Base-by-base conservation (phyloP, 2,888 invertebrate genomes). In the Phalera bucephala region DNA sequence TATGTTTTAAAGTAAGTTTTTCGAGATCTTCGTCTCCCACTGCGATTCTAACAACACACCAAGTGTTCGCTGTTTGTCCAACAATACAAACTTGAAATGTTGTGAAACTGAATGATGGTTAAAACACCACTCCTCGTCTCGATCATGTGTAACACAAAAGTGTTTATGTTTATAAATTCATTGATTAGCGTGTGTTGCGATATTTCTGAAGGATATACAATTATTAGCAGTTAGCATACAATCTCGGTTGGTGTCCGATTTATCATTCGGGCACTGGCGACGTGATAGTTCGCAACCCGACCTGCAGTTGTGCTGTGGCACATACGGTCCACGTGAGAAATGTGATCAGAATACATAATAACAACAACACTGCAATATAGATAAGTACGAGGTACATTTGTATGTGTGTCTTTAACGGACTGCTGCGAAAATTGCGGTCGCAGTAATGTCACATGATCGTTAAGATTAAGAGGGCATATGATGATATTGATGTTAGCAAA, bases 261-360 rank as follows among this genome's bases (percentile, higher is more conserved):
- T 56, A 58, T 52, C 48, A 57, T 48, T 47, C 34, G 43, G 38
- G 36, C 33, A 45, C 36, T 31, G 28, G 26, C 42, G 57, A 66
- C 61, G 64, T 65, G 67, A 62, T 64, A 64, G 58, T 59, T 67
- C 52, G 69, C 60, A 62, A 61, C 57, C 60, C 54, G 70, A 68
- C 49, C 56, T 55, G 49, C 40, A 45, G 35, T 35, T 29, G 37
- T 48, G 41, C 17, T 17, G 17, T 5, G 17, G n/a, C n/a, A n/a
- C n/a, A n/a, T 3, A 17, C 17, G 23, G 29, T 27, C 25, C 68
- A 69, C 65, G 69, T 72, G 67, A 64, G 67, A 76, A 70, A 71
- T 84, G 72, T 80, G 83, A 72, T 70, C 64, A 53, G 78, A 80
- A 78, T 80, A 74, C 34, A 48, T 46, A 52, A 58, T 45, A 73